phyloP scores from a whole-genome alignment of 2,113 vertebrate genomes.

The Nanger granti region DNA sequence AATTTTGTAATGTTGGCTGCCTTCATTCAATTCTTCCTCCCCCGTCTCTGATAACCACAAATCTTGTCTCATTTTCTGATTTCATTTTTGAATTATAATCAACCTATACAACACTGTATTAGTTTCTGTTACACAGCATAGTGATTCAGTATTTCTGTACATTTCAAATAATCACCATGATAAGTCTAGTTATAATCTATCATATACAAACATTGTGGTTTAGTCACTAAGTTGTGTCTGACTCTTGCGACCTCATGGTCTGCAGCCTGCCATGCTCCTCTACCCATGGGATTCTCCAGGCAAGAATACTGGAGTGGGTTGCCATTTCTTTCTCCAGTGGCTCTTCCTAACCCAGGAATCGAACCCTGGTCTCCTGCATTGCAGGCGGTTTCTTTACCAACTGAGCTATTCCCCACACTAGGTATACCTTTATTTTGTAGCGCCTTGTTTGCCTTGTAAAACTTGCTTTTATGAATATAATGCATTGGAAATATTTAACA shows the following conservation, averaged over 20 bases:
- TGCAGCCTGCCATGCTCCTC: not conserved
- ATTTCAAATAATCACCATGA: not conserved
- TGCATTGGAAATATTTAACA: slow-evolving; percentile 6
- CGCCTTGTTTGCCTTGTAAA: not conserved
- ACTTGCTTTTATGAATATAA: slow-evolving; percentile 18
- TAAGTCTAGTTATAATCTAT: not conserved
- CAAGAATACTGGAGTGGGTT: not conserved
- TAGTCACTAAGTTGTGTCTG: not conserved
- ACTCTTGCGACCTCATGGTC: not conserved
- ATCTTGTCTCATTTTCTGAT: not conserved
- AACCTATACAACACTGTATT: not conserved
- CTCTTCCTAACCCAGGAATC: not conserved
- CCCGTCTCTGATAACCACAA: not conserved
- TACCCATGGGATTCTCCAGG: not conserved
- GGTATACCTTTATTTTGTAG: not conserved
- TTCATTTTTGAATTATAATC: not conserved
- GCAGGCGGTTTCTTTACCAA: not conserved
- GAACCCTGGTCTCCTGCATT: not conserved
- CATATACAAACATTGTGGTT: not conserved
- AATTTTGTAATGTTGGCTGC: not conserved
- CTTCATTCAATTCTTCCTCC: not conserved
- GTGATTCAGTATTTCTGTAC: not conserved
- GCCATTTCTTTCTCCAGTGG: not conserved
- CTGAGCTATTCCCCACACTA: not conserved
- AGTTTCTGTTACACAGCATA: not conserved